phyloP scores from a whole-genome alignment of 2,888 invertebrate genomes.

The Rutpela maculata region DNA sequence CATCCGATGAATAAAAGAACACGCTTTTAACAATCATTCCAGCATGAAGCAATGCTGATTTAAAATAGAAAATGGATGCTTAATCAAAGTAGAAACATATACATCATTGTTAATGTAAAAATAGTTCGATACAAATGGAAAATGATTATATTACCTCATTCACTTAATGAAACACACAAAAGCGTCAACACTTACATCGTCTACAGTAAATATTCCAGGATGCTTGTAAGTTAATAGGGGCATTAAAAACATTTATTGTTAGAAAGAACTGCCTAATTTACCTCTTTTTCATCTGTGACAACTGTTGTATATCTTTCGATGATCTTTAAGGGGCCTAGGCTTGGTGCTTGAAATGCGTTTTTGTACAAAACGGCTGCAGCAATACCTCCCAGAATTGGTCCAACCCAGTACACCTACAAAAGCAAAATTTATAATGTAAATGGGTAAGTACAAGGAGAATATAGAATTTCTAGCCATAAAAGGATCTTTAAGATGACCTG shows the following conservation, averaged over 20 bases:
- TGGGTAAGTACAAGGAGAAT: too few relatives aligned
- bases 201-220: slow-evolving; percentile 44
- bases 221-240: slow-evolving; percentile 30
- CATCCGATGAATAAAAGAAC: too few relatives aligned
- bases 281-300: slow-evolving; percentile 82
- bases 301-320: slow-evolving; percentile 77
- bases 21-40: too few relatives aligned
- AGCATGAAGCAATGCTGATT: too few relatives aligned
- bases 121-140: too few relatives aligned
- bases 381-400: slow-evolving; percentile 88
- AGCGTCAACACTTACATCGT: slow-evolving; percentile 33
- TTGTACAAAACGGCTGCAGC: slow-evolving; percentile 86
- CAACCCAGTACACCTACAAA: slow-evolving; percentile 89
- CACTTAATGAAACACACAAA: slow-evolving; percentile 5
- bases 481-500: too few relatives aligned
- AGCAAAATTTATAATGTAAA: slow-evolving; percentile 24
- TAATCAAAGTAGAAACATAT: too few relatives aligned
- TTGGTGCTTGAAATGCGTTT: slow-evolving; percentile 77
- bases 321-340: slow-evolving; percentile 72
- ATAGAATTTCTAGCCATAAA: too few relatives aligned
- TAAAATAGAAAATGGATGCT: too few relatives aligned
- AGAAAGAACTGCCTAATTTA: slow-evolving; percentile 67
- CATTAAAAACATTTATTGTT: slow-evolving; percentile 1
- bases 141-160: background rate
- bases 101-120: too few relatives aligned